Base-by-base conservation (phyloP, 2,113 vertebrate genomes). In the Chloropsis hardwickii region DNA sequence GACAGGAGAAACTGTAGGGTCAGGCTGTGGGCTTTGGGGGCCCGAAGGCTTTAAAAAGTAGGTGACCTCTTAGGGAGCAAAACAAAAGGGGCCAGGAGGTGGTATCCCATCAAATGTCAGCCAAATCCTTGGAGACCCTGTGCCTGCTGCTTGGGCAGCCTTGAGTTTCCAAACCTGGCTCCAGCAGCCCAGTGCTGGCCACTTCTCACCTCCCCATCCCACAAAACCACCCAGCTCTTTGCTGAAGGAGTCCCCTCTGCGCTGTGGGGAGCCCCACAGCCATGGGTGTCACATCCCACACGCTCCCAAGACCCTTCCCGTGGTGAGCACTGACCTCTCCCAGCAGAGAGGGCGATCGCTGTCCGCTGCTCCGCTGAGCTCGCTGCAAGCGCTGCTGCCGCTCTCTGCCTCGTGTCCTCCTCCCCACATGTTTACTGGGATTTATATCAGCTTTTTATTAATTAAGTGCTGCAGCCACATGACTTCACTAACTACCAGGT, bases 401-500 rank as follows among this genome's bases (percentile, higher is more conserved):
- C 48, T 35, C 81, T 87, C 64, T 60, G 90, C 65, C 79, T 64
- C 24, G 21, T 31, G 87, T 77, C 85, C 79, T 88, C 67, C 74
- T 88, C 93, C 76, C 91, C 60, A 87, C 74, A 78, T 31, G 61
- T 67, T 88, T 64, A 33, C 82, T n/a, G 79, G 85, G 53, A 58
- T 80, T 97, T 97, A 97, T 97, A 97, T 74, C 0, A 3, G 96
- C 90, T 66, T 33, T 50, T 69, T 39, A 65, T 92, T 96, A 96
- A 97, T 97, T 86, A 96, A 95, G 94, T 97, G 90, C 92, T 35
- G 47, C 21, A 28, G 74, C 84, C 97, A 96, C 96, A 78, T 97
- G 96, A 95, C 91, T 84, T 73, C 12, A 29, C 93, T 94, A 95
- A 96, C 86, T 39, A 83, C 23, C 58, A 28, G 92, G 94, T 82